A percentile compares a stretch with the other conserved stretches of the same genome.
phyloP scores from a whole-genome alignment of 2,888 invertebrate genomes.

The Napeogenes inachia region DNA sequence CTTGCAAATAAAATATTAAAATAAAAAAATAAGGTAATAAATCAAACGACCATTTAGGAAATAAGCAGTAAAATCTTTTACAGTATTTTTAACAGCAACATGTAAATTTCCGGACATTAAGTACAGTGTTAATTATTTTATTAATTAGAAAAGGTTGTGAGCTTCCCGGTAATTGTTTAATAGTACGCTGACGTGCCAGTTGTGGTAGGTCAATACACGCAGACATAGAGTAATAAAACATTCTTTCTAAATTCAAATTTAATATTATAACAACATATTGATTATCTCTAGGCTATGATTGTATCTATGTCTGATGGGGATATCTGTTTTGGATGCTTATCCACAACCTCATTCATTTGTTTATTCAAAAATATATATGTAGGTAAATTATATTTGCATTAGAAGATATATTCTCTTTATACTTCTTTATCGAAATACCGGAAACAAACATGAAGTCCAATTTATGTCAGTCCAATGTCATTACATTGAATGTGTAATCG shows the following conservation, averaged over 20 bases:
- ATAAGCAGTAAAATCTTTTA: too few species aligned
- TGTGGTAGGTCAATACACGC: slow-evolving; percentile 33
- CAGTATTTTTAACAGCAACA: not conserved
- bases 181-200: slow-evolving; percentile 24
- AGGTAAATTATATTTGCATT: too few species aligned
- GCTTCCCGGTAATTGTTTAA: slow-evolving; percentile 27
- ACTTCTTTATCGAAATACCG: too few species aligned
- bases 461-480: slow-evolving; percentile 3
- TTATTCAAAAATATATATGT: too few species aligned
- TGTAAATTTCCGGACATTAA: slow-evolving; percentile 2
- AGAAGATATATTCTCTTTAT: too few species aligned
- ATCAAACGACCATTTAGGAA: too few species aligned
- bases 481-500: slow-evolving; percentile 33
- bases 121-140: slow-evolving; percentile 14
- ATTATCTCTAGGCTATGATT: not conserved
- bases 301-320: not conserved
- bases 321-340: too few species aligned
- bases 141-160: slow-evolving; percentile 28
- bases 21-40: too few species aligned
- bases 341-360: too few species aligned
- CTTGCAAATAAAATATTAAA: too few species aligned
- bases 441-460: not conserved
- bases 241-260: not conserved
- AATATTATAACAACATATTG: not conserved
- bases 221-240: slow-evolving; percentile 19